Conservation (phyloP, 2,797 vertebrate genomes). For the Decapterus maruadsi region DNA sequence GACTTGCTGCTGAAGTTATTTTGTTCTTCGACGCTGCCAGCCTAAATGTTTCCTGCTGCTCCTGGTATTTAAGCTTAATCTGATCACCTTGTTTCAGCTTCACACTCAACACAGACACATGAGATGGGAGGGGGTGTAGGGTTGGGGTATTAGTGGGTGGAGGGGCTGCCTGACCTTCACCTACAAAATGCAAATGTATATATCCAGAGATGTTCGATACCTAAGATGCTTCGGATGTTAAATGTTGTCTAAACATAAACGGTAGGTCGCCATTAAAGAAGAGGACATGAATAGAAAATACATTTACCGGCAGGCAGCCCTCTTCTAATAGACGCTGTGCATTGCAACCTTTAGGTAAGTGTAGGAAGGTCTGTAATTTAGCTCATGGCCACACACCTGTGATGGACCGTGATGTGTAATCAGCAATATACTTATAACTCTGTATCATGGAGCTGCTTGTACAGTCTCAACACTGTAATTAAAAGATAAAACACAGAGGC, state of each 20-base stretch:
- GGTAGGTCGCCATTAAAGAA: no score
- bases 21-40: no score
- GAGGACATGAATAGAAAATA: not conserved
- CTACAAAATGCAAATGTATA: not conserved
- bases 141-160: no score
- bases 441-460: not conserved
- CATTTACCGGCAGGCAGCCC: not conserved
- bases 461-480: not conserved
- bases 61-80: no score
- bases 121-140: not conserved
- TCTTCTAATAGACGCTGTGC: not conserved
- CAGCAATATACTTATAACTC: not conserved
- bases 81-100: not conserved
- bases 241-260: not conserved
- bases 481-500: conserved; percentile 1
- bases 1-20: not conserved
- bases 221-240: not conserved
- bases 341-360: not conserved
- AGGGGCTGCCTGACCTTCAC: not conserved
- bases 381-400: not conserved
- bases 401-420: not conserved
- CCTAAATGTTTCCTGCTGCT: not conserved
- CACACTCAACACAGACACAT: not conserved
- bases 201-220: not conserved
- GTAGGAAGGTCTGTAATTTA: not conserved